Conservation (phyloP, 2,113 vertebrate genomes). For the Bos javanicus region DNA sequence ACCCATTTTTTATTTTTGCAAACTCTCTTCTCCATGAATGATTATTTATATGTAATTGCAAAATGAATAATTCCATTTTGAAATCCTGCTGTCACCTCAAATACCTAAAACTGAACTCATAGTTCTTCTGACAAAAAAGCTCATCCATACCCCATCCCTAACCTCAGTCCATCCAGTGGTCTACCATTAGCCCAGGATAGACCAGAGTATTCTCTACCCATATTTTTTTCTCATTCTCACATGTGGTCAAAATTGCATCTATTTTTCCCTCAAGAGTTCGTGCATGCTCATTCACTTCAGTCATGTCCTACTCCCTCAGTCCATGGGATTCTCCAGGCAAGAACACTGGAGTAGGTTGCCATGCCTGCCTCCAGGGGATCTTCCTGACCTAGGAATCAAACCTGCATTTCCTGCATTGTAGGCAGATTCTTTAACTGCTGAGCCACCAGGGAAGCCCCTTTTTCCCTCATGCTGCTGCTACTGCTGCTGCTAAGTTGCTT, state of each 20-base stretch:
- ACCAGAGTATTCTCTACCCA: too few relatives aligned
- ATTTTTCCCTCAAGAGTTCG: not conserved
- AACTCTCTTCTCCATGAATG: not conserved
- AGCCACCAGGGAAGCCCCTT: not conserved
- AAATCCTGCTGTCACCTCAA: not conserved
- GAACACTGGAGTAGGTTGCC: not conserved
- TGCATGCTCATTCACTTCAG: not conserved
- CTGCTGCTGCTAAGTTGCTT: too few relatives aligned
- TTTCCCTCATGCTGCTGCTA: not conserved
- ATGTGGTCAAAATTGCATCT: not conserved
- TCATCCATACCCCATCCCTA: not conserved
- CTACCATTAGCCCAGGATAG: not conserved
- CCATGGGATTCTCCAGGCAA: not conserved
- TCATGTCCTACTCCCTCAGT: not conserved
- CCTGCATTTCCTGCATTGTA: not conserved
- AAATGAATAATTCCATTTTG: not conserved
- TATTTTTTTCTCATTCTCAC: not conserved
- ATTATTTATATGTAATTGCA: not conserved
- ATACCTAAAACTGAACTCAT: not conserved
- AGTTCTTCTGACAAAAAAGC: not conserved
- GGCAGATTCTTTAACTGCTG: not conserved
- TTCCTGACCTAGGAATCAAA: not conserved
- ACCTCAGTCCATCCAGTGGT: not conserved
- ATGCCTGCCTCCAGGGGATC: not conserved
- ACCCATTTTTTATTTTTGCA: not conserved